Conservation (phyloP, 2,113 vertebrate species). For the Gorsachius goisagi region DNA sequence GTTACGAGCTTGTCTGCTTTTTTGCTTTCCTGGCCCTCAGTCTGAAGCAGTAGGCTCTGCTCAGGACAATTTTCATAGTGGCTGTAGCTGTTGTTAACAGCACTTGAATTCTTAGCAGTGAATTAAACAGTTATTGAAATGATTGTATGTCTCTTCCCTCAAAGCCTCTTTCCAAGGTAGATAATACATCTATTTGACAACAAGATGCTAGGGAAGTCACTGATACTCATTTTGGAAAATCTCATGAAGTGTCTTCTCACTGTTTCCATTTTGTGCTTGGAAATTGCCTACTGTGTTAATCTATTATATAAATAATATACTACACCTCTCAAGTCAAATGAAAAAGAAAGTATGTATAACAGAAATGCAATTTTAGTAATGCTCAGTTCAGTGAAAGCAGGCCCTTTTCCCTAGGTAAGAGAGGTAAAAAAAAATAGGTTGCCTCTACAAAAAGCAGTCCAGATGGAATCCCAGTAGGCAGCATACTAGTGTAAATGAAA, state of each 20-base stretch:
- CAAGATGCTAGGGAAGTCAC: not conserved
- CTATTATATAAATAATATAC: not conserved
- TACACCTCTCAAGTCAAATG: not conserved
- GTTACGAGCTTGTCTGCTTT: not conserved
- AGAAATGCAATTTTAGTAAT: not conserved
- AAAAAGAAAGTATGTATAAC: not conserved
- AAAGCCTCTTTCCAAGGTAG: not conserved
- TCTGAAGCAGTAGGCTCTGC: not conserved
- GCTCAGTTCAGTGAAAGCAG: not conserved
- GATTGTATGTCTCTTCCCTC: not conserved
- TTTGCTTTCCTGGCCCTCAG: not conserved
- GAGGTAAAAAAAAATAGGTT: not conserved
- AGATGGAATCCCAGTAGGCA: conserved; percentile 25
- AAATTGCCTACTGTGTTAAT: not conserved
- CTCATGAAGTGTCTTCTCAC: not conserved
- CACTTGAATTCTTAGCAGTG: not conserved
- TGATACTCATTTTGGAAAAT: not conserved
- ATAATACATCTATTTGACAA: not conserved
- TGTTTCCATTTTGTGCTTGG: not conserved
- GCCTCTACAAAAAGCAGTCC: not conserved
- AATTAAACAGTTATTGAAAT: not conserved
- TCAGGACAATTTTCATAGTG: not conserved
- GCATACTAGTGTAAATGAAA: not conserved
- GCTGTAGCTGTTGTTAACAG: not conserved
- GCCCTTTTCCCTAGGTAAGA: not conserved